Base-by-base conservation (phyloP, 1,140 invertebrate genomes). In the Homarus americanus region DNA sequence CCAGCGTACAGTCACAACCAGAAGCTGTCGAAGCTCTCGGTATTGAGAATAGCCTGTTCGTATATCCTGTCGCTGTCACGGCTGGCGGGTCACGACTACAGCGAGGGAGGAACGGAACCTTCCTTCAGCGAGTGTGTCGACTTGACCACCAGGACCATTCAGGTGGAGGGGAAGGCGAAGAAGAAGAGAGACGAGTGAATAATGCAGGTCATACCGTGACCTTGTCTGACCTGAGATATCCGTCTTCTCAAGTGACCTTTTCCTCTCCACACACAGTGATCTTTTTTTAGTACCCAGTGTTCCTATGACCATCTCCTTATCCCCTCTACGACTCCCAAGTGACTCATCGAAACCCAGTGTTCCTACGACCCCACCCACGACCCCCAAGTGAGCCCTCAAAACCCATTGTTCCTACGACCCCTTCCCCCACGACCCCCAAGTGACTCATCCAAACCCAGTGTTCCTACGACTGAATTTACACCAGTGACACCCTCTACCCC, bases 21-120 rank as follows among this genome's bases (percentile, higher is more conserved):
- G 94, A 98, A 98, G 94, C 95, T 99, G 10, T 98, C 97, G 0
- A 98, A 98, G 28, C n/a, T 99, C 38, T 98, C 98, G 0, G 98
- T 99, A 2, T 94, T 99, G 44, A 96, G 97, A 93, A 98, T 98
- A 93, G 98, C 98, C 0, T 98, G 97, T 93, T 97, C 97, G 66
- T 98, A 98, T 94, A 98, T 99, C 89, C 95, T 98, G 93, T 97
- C 97, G 0, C 94, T 99, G 76, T 96, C 96, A 66, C 93, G 96
- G 75, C 95, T 97, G 76, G 95, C 96, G 3, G 96, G 96, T 63
- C 94, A 95, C 78, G 96, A 97, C 53, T 96, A 96, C 91, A 95
- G 94, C 82, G 94, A 94, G 1, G 95, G 95, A 5, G 93, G 93
- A 40, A 95, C 94, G 20, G 94, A 94, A 28, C 95, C 95, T 1